Evolutionary conservation across 2,888 invertebrate genomes (phyloP), one percentile per base, ranked within the genome.

Genomic region (Dolomedes plantarius): DNA sequence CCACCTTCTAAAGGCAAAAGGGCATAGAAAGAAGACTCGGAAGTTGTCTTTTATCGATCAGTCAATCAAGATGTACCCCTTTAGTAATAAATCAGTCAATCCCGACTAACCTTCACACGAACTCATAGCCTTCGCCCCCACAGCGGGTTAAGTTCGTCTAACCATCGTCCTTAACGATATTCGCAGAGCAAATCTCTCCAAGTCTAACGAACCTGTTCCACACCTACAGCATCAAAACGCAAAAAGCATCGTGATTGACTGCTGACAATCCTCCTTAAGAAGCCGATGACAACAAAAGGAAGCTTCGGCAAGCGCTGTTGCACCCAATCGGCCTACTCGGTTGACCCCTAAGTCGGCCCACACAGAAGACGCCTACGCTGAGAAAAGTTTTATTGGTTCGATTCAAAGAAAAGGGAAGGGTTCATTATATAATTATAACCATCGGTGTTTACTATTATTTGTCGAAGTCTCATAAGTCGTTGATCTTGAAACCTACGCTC

Each of bases 371-470:
- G 31, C 28, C 19, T 28, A 41, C 32, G 36, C 9, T 23, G 11
- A 23, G n/a, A 3, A 69, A 32, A 28, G 16, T 41, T 69, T 39
- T 69, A 41, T 69, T 19, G 13, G 28, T 69, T 69, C 27, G 19
- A 69, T 69, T 69, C 69, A 69, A 36, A 39, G 69, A 69, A 69
- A 56, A 69, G 28, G 69, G 41, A 36, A 69, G 69, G 27, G 41
- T 69, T 69, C 41, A 19, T 56, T 56, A 56, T 56, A 39, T 41
- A 69, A 23, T 28, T 41, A 69, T 28, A 39, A 36, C 41, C 39
- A 28, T 41, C 36, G n/a, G 16, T 41, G 36, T 69, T 69, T 69
- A 16, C 16, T 28, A 27, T 41, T 41, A 41, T 36, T 41, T 27
- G 27, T 27, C 16, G 16, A 23, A 69, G 32, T 41, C 9, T 36